phyloP scores from a whole-genome alignment of 2,888 invertebrate species.

The Schrankia costaestrigalis region DNA sequence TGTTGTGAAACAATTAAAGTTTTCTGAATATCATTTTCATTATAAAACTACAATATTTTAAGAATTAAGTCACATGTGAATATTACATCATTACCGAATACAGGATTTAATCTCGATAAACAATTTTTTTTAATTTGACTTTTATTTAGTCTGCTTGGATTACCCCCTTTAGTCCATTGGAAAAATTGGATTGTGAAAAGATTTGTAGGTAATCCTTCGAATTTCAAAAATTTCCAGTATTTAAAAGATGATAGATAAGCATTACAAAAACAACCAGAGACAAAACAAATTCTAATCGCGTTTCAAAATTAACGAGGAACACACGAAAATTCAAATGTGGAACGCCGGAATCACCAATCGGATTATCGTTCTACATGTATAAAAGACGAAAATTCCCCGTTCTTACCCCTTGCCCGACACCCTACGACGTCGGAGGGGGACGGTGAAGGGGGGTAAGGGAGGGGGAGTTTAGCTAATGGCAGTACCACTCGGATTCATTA shows the following conservation, averaged over 20 bases:
- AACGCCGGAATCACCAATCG: conserved; percentile 75
- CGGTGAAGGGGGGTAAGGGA: conserved; percentile 23
- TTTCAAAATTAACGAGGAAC: conserved; percentile 55
- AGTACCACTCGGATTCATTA: conserved; percentile 80
- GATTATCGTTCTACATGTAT: conserved; percentile 78
- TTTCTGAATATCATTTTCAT: neutral
- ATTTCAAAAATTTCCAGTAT: too few species aligned
- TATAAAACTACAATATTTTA: neutral
- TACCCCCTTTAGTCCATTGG: too few species aligned
- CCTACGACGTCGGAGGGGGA: conserved; percentile 34
- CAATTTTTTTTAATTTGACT: too few species aligned
- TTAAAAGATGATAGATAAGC: too few species aligned
- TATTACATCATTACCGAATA: too few species aligned
- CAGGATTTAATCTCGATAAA: too few species aligned
- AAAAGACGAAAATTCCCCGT: conserved; percentile 78
- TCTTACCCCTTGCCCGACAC: conserved; percentile 68
- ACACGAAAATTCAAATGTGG: conserved; percentile 75
- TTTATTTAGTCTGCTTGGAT: too few species aligned
- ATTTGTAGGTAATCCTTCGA: too few species aligned
- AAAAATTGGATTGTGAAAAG: too few species aligned
- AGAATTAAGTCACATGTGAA: too few species aligned
- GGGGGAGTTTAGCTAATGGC: conserved; percentile 63
- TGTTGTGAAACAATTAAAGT: too few species aligned
- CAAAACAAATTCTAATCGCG: conserved; percentile 40
- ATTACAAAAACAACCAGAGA: conserved; percentile 46